These are phyloP conservation scores for Apistogramma diplotaenia DNA, from an alignment of 2,113 vertebrate species.

Conservation along the genomic window DNA sequence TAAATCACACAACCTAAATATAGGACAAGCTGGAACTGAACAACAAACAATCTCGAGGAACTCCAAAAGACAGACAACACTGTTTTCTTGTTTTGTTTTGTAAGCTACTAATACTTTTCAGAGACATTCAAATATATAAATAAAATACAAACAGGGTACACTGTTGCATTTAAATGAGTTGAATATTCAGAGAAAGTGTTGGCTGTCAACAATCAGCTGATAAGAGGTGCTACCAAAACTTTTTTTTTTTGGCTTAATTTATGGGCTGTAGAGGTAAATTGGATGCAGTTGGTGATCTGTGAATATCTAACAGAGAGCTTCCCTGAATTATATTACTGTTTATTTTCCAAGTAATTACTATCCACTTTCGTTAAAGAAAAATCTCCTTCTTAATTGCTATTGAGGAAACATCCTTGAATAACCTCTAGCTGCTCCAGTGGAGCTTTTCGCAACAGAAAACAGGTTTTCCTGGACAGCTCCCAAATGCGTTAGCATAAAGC, in stretches of 20 bases:
- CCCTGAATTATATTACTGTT: not conserved
- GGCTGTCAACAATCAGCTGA: not conserved
- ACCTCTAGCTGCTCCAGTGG: constrained; percentile 1
- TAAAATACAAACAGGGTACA: not conserved
- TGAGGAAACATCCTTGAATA: constrained; percentile 7
- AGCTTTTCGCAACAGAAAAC: constrained; percentile 11
- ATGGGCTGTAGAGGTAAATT: not conserved
- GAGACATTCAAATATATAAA: not conserved
- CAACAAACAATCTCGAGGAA: not conserved
- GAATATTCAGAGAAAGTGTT: not conserved
- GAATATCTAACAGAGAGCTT: not conserved
- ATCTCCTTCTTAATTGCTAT: not conserved
- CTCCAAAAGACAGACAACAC: not conserved
- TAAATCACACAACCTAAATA: not conserved
- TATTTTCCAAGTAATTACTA: constrained; percentile 3
- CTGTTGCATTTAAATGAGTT: not conserved
- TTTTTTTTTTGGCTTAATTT: not conserved
- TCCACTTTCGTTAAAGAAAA: not conserved
- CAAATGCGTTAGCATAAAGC: constrained; percentile 6
- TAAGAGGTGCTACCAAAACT: not conserved
- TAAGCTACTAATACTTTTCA: not conserved
- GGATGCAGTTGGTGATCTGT: not conserved
- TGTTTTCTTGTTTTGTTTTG: not conserved
- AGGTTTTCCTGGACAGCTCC: not conserved
- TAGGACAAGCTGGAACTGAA: not conserved